Evolutionary conservation across 2,888 invertebrate species (phyloP).

Genomic region (Asteroscopus sphinx): DNA sequence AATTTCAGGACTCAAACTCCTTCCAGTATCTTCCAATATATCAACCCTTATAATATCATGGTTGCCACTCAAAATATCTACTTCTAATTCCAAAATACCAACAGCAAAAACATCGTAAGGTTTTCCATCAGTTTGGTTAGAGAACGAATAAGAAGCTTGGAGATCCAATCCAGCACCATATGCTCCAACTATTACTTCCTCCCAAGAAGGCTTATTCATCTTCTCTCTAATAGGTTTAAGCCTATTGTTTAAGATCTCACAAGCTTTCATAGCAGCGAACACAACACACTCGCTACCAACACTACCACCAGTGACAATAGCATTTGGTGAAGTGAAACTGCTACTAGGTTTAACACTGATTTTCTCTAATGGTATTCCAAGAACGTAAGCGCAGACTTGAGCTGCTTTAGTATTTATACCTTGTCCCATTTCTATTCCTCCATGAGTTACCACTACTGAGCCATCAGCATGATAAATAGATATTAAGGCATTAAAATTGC

Average conservation of each 20-base stretch:
- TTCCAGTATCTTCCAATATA: constrained; percentile 93
- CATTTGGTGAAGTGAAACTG: constrained; percentile 91
- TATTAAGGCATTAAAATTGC: constrained; percentile 90
- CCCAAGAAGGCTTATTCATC: constrained; percentile 89
- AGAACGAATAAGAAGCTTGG: constrained; percentile 90
- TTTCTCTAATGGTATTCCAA: constrained; percentile 92
- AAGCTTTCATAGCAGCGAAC: constrained; percentile 90
- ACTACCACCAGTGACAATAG: constrained; percentile 91
- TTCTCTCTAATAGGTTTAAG: constrained; percentile 90
- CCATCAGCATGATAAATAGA: constrained; percentile 92
- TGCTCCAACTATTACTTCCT: constrained; percentile 88
- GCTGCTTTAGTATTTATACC: constrained; percentile 95
- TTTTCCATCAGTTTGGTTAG: constrained; percentile 78
- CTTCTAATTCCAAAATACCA: constrained; percentile 92
- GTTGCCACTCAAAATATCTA: constrained; percentile 95
- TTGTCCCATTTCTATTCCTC: constrained; percentile 94
- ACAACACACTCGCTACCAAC: constrained; percentile 91
- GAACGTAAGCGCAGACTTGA: constrained; percentile 93
- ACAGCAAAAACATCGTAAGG: constrained; percentile 92
- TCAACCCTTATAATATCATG: constrained; percentile 92
- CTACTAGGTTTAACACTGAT: constrained; percentile 91
- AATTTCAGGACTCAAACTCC: constrained; percentile 92
- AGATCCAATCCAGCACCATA: constrained; percentile 88
- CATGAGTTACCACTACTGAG: constrained; percentile 92
- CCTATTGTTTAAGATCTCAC: constrained; percentile 90